A percentile compares a stretch with the other conserved stretches of the same genome.
Evolutionary conservation across 2,888 invertebrate genomes (phyloP).

Genomic region (Brachylomia viminalis): DNA sequence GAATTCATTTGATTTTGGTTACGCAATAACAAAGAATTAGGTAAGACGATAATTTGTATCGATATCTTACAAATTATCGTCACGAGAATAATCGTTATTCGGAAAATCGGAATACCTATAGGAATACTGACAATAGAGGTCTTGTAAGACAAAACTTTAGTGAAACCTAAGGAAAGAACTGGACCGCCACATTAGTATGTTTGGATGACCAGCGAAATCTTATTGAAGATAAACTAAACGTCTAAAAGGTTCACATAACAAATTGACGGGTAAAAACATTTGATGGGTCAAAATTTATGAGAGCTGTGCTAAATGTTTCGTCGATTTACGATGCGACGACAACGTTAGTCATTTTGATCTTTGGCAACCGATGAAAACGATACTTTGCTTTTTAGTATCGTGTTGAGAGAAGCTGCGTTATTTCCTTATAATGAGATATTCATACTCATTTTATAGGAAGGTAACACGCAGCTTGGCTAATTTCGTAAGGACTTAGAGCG

Average conservation of each 20-base stretch:
- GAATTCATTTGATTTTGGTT: slow-evolving; percentile 44
- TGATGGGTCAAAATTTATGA: slow-evolving; percentile 31
- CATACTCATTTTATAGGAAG: slow-evolving; percentile 17
- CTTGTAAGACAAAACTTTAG: background rate
- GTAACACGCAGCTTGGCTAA: slow-evolving; percentile 21
- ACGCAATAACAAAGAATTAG: slow-evolving; percentile 31
- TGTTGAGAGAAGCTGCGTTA: slow-evolving; percentile 15
- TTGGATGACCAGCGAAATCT: background rate
- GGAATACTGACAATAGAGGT: background rate
- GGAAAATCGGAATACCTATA: too few species aligned
- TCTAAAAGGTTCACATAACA: background rate
- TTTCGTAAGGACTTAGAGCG: slow-evolving; percentile 49
- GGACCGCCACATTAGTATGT: background rate
- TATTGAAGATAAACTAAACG: background rate
- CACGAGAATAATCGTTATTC: slow-evolving; percentile 1
- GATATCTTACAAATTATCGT: slow-evolving; percentile 5
- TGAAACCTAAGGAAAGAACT: background rate
- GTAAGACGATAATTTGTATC: background rate
- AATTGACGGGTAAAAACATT: slow-evolving; percentile 15
- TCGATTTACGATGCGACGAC: slow-evolving; percentile 41
- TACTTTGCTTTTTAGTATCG: slow-evolving; percentile 23
- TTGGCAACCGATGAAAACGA: slow-evolving; percentile 22
- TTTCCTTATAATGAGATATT: slow-evolving; percentile 17
- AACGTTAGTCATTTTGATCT: slow-evolving; percentile 20
- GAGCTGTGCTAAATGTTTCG: slow-evolving; percentile 23